These are phyloP conservation scores for Noctua janthina DNA, from an alignment of 2,888 invertebrate species.

Conservation along the genomic window DNA sequence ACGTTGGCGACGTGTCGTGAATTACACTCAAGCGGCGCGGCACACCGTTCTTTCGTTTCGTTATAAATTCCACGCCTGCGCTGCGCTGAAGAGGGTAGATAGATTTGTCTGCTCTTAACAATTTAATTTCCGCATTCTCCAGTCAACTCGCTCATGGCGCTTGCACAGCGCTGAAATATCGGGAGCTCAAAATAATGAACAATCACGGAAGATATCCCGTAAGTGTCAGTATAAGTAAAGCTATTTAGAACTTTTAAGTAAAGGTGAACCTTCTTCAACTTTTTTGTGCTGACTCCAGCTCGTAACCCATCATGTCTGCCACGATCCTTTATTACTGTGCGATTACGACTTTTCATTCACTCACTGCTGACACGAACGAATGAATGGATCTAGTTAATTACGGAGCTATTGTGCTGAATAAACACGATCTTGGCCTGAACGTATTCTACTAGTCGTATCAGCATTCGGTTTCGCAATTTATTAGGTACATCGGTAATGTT, in stretches of 20 bases:
- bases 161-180: too few relatives aligned
- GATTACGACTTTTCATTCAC: slow-evolving; percentile 58
- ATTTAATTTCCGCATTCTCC: too few relatives aligned
- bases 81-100: too few relatives aligned
- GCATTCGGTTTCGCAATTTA: slow-evolving; percentile 4
- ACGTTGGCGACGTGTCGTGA: too few relatives aligned
- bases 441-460: slow-evolving; percentile 25
- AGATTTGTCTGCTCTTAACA: too few relatives aligned
- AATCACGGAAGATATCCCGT: too few relatives aligned
- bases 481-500: neutral
- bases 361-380: slow-evolving; percentile 39
- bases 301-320: slow-evolving; percentile 59
- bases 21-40: too few relatives aligned
- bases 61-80: too few relatives aligned
- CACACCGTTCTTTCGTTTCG: too few relatives aligned
- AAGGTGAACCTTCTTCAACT: slow-evolving; percentile 27
- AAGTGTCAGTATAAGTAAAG: too few relatives aligned
- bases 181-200: too few relatives aligned
- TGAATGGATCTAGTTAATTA: slow-evolving; percentile 56
- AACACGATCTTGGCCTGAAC: slow-evolving; percentile 21
- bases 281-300: slow-evolving; percentile 29
- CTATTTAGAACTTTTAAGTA: neutral
- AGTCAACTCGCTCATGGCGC: too few relatives aligned
- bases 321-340: slow-evolving; percentile 60
- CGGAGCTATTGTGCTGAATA: slow-evolving; percentile 38